phyloP scores from a whole-genome alignment of 2,113 vertebrate genomes.

The Notarius quadriscutis region DNA sequence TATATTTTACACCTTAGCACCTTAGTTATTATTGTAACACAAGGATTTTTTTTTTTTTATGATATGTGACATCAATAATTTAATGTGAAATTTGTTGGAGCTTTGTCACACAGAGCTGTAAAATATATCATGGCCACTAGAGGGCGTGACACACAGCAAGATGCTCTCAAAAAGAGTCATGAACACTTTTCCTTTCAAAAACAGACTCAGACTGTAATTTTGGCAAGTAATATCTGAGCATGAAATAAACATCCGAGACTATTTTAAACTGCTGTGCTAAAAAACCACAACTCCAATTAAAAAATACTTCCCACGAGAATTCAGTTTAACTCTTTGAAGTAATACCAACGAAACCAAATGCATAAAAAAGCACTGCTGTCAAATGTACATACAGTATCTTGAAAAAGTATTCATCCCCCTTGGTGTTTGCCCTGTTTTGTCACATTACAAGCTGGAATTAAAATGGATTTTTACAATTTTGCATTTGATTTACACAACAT shows the following conservation, averaged over 20 bases:
- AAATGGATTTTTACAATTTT: too few species aligned
- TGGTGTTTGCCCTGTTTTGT: too few species aligned
- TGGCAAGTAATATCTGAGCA: background rate
- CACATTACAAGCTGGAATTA: too few species aligned
- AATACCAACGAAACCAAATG: background rate
- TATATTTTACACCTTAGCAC: too few species aligned
- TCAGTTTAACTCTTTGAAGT: background rate
- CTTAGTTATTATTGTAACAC: too few species aligned
- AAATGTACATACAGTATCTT: too few species aligned
- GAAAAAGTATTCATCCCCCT: too few species aligned
- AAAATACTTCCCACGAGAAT: background rate
- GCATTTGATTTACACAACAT: too few species aligned
- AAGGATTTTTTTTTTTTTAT: background rate
- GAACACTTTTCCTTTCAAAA: background rate
- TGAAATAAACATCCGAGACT: background rate
- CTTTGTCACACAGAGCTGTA: background rate
- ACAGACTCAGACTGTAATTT: background rate
- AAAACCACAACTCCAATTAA: background rate
- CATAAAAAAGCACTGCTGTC: background rate
- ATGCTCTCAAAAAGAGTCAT: background rate
- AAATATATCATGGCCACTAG: conserved; percentile 26
- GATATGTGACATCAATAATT: background rate
- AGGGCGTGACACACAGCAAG: conserved; percentile 41
- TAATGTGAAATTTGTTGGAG: background rate
- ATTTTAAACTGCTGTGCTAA: background rate